A percentile compares a stretch with the other conserved stretches of the same genome.
phyloP scores from a whole-genome alignment of 2,888 invertebrate species.

The Cataglyphis cursor region DNA sequence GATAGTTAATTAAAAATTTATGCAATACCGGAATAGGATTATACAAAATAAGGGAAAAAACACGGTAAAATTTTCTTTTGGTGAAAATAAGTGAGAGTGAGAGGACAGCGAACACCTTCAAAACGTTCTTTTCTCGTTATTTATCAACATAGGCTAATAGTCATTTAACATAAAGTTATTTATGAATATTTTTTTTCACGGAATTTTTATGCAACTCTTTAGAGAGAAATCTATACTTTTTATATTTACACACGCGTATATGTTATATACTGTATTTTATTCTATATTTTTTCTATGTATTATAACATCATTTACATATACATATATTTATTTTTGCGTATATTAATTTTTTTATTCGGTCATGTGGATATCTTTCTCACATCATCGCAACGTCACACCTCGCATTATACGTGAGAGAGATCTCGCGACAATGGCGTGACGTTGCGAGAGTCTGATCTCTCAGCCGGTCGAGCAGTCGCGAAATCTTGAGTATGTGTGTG shows the following conservation, averaged over 20 bases:
- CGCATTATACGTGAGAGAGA: conserved; percentile 47
- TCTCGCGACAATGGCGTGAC: conserved; percentile 35
- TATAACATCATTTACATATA: not conserved
- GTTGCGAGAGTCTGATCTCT: conserved; percentile 45
- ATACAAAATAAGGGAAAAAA: not conserved
- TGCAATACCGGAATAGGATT: not conserved
- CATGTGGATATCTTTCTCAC: not conserved
- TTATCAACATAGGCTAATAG: not conserved
- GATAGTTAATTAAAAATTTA: conserved; percentile 12
- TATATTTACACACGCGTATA: too few species aligned
- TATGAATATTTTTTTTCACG: not conserved
- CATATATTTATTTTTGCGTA: not conserved
- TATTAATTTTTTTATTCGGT: not conserved
- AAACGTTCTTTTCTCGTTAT: too few species aligned
- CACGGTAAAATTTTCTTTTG: conserved; percentile 58
- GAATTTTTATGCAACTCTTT: not conserved
- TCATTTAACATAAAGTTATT: not conserved
- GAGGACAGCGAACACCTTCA: not conserved
- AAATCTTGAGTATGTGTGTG: conserved; percentile 6
- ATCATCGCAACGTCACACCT: conserved; percentile 19
- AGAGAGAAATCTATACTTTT: not conserved
- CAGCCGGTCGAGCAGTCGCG: conserved; percentile 32
- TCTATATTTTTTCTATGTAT: not conserved
- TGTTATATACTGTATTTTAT: not conserved
- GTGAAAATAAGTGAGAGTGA: conserved; percentile 76